Percentiles rank a stretch among this genome's conserved stretches.
These are phyloP conservation scores for Zonotrichia albicollis DNA, from an alignment of 2,797 vertebrate genomes.

Conservation along the genomic window DNA sequence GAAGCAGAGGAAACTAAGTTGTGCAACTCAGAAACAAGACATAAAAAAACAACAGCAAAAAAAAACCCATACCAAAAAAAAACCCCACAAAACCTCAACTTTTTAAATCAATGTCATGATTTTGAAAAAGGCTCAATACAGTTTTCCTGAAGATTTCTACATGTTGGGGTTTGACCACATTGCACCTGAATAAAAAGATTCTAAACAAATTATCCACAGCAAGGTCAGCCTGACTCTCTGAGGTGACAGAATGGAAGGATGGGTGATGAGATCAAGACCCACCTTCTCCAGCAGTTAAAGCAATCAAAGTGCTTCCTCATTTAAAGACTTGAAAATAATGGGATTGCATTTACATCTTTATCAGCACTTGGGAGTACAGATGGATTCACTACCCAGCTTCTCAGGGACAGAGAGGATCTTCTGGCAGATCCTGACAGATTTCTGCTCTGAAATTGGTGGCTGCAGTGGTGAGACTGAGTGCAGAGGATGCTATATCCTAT, in stretches of 20 bases:
- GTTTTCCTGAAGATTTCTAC: neutral
- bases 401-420: neutral
- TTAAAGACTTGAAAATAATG: neutral
- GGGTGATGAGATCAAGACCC: neutral
- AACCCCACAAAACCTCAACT: neutral
- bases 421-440: neutral
- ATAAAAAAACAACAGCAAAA: neutral
- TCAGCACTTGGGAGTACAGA: neutral
- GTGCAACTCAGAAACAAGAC: neutral
- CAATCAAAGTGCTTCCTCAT: neutral
- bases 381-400: neutral
- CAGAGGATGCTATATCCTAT: fast-evolving
- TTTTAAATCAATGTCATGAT: neutral
- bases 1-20: neutral
- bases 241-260: neutral
- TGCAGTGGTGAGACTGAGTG: neutral
- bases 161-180: neutral
- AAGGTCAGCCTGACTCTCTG: neutral
- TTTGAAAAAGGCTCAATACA: neutral
- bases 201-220: neutral
- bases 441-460: neutral
- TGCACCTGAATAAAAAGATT: neutral
- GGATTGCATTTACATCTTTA: neutral
- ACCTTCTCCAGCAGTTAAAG: neutral
- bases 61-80: too few species aligned